These are phyloP conservation scores for Anomalospiza imberbis DNA, from an alignment of 2,797 vertebrate species.

Conservation along the genomic window DNA sequence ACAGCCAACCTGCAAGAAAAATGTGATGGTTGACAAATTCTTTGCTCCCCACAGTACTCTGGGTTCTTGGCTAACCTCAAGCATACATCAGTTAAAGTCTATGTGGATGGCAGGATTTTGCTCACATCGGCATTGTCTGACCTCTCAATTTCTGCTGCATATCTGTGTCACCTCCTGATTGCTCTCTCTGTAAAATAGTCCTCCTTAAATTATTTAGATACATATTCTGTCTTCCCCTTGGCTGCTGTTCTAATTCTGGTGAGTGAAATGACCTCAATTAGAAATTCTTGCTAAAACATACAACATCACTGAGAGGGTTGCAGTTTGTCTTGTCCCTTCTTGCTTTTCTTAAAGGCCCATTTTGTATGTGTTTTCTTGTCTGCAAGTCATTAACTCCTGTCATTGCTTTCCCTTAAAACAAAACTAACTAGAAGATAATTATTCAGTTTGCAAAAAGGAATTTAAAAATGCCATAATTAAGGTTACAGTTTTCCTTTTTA, in stretches of 20 bases:
- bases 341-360: constrained; percentile 9
- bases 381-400: constrained; percentile 17
- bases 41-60: background rate
- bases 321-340: background rate
- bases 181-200: constrained; percentile 54
- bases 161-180: constrained; percentile 22
- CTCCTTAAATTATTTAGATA: constrained; percentile 63
- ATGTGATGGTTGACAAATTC: background rate
- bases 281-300: constrained; percentile 51
- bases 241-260: constrained; percentile 46
- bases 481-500: constrained; percentile 15
- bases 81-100: background rate
- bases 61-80: background rate
- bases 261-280: constrained; percentile 58
- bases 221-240: constrained; percentile 16
- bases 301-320: background rate
- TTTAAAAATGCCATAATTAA: background rate
- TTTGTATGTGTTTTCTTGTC: background rate
- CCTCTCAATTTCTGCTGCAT: constrained; percentile 27
- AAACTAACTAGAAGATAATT: constrained; percentile 17
- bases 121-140: background rate
- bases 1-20: constrained; percentile 5
- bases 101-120: background rate
- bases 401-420: constrained; percentile 38
- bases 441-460: constrained; percentile 6